Evolutionary conservation across 2,888 invertebrate genomes (phyloP).

Genomic region (Euzophera pinguis): DNA sequence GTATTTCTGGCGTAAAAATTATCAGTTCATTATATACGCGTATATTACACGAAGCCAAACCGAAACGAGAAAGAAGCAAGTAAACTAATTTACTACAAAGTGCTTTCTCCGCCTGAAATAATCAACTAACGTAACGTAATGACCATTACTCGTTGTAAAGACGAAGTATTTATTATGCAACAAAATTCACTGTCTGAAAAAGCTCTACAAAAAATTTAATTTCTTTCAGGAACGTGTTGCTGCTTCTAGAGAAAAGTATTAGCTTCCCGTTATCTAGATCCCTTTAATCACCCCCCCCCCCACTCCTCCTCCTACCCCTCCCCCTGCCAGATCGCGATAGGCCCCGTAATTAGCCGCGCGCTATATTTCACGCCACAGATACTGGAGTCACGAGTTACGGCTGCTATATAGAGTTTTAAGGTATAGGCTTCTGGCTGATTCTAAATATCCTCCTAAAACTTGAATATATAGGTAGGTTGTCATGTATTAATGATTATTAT

Average conservation of each 20-base stretch:
- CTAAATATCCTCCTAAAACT: neutral
- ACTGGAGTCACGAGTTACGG: slow-evolving; percentile 33
- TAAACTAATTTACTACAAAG: too few relatives aligned
- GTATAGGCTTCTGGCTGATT: neutral
- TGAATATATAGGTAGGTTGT: too few relatives aligned
- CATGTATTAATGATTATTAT: too few relatives aligned
- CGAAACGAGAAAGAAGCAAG: too few relatives aligned
- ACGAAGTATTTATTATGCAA: too few relatives aligned
- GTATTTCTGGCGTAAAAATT: too few relatives aligned
- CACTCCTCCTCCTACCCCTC: neutral
- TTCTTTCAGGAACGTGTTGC: neutral
- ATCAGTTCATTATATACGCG: too few relatives aligned
- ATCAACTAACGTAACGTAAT: too few relatives aligned
- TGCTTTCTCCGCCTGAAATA: too few relatives aligned
- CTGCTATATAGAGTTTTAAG: neutral
- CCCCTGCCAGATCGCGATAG: slow-evolving; percentile 22
- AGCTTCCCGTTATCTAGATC: slow-evolving; percentile 1
- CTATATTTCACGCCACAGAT: slow-evolving; percentile 34
- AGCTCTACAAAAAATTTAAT: slow-evolving; percentile 1
- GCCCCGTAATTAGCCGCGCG: slow-evolving; percentile 30
- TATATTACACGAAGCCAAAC: too few relatives aligned
- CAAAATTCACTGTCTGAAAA: neutral
- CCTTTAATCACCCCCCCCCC: neutral
- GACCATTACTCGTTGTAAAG: too few relatives aligned
- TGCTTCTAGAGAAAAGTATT: slow-evolving; percentile 4